These are phyloP conservation scores for Urocitellus parryii DNA, from an alignment of 2,113 vertebrate genomes.

Conservation along the genomic window DNA sequence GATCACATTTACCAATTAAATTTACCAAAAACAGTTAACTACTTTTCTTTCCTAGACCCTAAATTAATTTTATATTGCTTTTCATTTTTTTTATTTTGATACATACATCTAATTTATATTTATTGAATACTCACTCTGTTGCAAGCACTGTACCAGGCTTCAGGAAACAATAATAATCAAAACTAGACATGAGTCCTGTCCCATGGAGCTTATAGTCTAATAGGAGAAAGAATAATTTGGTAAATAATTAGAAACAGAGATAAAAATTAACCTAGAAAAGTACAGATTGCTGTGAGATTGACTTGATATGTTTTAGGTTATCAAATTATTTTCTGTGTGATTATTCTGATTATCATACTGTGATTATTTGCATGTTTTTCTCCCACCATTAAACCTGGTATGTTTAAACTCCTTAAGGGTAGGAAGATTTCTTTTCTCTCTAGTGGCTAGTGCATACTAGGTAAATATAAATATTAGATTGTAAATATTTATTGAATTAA, in stretches of 20 bases:
- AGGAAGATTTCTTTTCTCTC: neutral
- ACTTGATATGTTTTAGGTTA: neutral
- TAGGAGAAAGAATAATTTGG: neutral
- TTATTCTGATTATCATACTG: neutral
- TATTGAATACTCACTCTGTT: neutral
- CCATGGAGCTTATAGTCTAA: neutral
- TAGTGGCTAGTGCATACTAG: neutral
- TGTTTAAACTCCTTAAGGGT: neutral
- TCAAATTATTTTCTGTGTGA: constrained; percentile 29
- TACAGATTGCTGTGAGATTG: constrained; percentile 8
- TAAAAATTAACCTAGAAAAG: constrained; percentile 31
- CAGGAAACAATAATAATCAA: neutral
- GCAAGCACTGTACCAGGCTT: neutral
- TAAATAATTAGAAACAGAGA: neutral
- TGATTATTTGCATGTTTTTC: constrained; percentile 29
- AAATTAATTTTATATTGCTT: constrained; percentile 33
- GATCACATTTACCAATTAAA: neutral
- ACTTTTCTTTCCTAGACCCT: constrained; percentile 14
- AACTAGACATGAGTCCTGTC: neutral
- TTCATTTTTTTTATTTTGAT: constrained; percentile 25
- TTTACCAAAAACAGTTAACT: neutral
- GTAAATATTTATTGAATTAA: constrained; percentile 38
- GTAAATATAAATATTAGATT: neutral
- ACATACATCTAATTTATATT: constrained; percentile 2
- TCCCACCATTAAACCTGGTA: neutral